A percentile compares a stretch with the other conserved stretches of the same genome.
Conservation (phyloP, 2,113 vertebrate genomes). For the Anser brachyrhynchus region DNA sequence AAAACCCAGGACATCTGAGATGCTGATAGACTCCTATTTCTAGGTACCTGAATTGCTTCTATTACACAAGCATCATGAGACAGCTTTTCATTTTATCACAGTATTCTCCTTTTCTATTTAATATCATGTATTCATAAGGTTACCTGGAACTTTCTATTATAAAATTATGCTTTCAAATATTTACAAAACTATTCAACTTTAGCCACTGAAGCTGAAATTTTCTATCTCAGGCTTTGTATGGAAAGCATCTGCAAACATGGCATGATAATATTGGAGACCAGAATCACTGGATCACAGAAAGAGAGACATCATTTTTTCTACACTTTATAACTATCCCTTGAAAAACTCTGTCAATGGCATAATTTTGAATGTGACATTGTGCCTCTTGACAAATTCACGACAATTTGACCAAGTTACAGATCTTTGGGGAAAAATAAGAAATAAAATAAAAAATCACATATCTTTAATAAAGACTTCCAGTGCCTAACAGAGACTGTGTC, state of each 20-base stretch:
- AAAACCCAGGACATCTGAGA: neutral
- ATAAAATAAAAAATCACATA: neutral
- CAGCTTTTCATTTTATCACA: neutral
- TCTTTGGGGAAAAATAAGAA: no score
- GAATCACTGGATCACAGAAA: neutral
- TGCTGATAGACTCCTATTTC: neutral
- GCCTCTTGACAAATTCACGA: neutral
- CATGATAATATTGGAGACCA: neutral
- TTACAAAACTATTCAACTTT: neutral
- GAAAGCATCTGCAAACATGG: neutral
- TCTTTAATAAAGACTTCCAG: neutral
- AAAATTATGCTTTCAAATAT: neutral
- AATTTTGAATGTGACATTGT: neutral
- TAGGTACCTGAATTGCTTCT: neutral
- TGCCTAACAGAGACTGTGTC: neutral
- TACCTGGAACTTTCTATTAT: neutral
- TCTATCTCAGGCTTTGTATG: neutral
- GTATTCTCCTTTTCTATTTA: neutral
- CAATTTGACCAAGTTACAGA: neutral
- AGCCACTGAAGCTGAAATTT: neutral
- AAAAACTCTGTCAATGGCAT: neutral
- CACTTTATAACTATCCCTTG: neutral
- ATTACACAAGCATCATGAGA: neutral
- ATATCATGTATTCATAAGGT: neutral
- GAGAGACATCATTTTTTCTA: accelerated